Base-by-base conservation (phyloP, 2,113 vertebrate species). In the Lepus timidus region DNA sequence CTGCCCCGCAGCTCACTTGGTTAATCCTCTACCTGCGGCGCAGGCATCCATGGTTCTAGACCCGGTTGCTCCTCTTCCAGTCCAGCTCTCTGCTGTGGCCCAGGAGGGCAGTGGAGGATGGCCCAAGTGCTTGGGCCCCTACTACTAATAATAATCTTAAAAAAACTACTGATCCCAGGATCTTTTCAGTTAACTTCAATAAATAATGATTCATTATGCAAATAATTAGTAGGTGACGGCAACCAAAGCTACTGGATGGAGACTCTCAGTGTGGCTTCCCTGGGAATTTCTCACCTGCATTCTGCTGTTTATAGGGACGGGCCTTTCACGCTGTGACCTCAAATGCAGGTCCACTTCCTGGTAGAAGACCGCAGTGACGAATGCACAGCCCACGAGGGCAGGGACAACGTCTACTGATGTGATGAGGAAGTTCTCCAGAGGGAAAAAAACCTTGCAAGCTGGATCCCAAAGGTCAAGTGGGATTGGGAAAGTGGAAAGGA, bases 141-240 rank as follows among this genome's bases (percentile, higher is more conserved):
- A 44, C 5, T 44, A 44, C 1, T 44, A 91, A 79, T 44, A 70
- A 81, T 81, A 71, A 85, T 65, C 86, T 62, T 79, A 44, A 78
- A 61, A 96, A 71, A 93, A 4, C 25, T 39, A 65, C 33, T 81
- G 71, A 88, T 55, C 65, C 83, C 65, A 44, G 36, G 79, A 80
- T 73, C 33, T 86, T 90, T 61, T 61, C 65, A 91, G 61, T 65
- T 94, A 94, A 70, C 64, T 62, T 95, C 70, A 58, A 65, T 79
- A 86, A 70, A 64, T 33, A 61, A 65, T 67, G 80, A 36, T 68
- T 76, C 51, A 36, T 49, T 89, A 84, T 95, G 52, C 44, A 52
- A 90, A 88, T 84, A 71, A 22, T 70, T 79, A 88, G 22, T 9
- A 68, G 70, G 68, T 80, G 58, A 14, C 73, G 25, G 23, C 61